Evolutionary conservation across 92 coral and sea anemone species (phyloP).

Genomic region (Desmophyllum pertusum): DNA sequence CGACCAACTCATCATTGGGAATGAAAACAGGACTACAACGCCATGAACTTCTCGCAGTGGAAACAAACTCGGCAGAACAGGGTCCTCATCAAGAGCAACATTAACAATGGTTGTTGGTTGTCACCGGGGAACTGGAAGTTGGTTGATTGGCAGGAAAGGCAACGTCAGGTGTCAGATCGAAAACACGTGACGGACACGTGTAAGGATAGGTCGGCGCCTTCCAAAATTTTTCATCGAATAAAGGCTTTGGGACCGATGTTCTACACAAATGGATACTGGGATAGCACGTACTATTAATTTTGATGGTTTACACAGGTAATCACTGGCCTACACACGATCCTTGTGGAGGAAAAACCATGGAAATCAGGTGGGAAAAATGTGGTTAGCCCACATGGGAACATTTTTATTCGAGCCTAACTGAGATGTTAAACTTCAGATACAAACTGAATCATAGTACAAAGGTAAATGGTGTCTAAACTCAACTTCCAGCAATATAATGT

Average conservation of each 20-base stretch:
- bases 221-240: not conserved
- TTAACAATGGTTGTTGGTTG: conserved; percentile 76
- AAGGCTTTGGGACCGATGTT: conserved; percentile 13
- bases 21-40: conserved; percentile 45
- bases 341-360: conserved; percentile 40
- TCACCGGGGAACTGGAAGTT: conserved; percentile 54
- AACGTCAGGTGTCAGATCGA: conserved; percentile 34
- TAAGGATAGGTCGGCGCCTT: conserved; percentile 8
- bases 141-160: conserved; percentile 54
- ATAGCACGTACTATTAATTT: not conserved
- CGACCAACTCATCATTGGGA: conserved; percentile 38
- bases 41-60: conserved; percentile 48
- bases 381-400: conserved; percentile 58
- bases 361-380: conserved; percentile 42
- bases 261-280: not conserved
- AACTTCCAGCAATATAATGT: too few species aligned
- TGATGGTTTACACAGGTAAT: not conserved
- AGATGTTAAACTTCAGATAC: too few species aligned
- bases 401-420: conserved; percentile 35
- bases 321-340: conserved; percentile 73
- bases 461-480: too few species aligned
- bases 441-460: too few species aligned
- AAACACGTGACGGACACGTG: conserved; percentile 46
- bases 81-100: conserved; percentile 66
- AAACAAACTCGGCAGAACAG: conserved; percentile 48